Percentiles rank a stretch among this genome's conserved stretches.
Evolutionary conservation across 2,888 invertebrate species (phyloP).

Genomic region (Lasioglossum lativentre): DNA sequence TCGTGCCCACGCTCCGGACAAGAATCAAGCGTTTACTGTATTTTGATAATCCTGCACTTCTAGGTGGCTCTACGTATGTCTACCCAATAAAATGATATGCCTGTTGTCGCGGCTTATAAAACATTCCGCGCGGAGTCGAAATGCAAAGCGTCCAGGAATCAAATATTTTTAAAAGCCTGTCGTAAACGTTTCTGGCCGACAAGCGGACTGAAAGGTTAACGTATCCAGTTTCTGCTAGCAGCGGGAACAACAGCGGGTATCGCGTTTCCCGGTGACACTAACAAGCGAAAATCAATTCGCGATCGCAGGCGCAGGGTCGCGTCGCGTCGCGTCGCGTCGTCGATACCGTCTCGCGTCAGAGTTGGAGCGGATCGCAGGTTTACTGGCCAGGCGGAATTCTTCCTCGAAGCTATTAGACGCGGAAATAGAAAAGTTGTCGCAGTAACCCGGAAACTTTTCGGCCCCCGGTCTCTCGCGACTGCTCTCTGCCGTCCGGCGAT

Average conservation of each 20-base stretch:
- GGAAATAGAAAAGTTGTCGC: conserved; percentile 31
- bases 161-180: background rate
- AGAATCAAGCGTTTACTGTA: no score
- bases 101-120: no score
- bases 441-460: conserved; percentile 34
- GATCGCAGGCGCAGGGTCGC: background rate
- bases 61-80: no score
- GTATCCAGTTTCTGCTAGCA: background rate
- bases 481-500: conserved; percentile 32
- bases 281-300: conserved; percentile 14
- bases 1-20: no score
- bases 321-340: background rate
- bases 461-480: background rate
- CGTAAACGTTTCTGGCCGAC: background rate
- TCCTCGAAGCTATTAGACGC: conserved; percentile 26
- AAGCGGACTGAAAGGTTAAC: background rate
- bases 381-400: conserved; percentile 2
- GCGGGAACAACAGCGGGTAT: background rate
- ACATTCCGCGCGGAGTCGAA: no score
- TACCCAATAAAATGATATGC: no score
- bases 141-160: no score
- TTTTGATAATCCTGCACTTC: no score
- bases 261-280: conserved; percentile 11
- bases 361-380: background rate
- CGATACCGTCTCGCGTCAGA: conserved; percentile 1